Conservation (phyloP, 2,888 invertebrate genomes). For the Pasiphila rectangulata region DNA sequence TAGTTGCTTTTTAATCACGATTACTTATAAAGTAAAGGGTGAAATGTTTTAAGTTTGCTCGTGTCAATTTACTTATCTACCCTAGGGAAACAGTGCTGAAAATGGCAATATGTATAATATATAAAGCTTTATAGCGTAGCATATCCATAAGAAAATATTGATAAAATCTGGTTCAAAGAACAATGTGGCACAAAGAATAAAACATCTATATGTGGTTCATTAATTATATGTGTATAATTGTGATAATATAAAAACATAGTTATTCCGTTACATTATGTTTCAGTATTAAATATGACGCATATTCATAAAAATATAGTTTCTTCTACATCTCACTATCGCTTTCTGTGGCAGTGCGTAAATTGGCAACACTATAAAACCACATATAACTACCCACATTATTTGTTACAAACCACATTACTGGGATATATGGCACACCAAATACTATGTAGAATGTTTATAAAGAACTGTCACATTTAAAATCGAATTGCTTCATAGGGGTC, state of each 20-base stretch:
- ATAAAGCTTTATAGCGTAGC: too few species aligned
- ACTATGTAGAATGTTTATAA: too few species aligned
- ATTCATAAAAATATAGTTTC: conserved; percentile 24
- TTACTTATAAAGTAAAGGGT: too few species aligned
- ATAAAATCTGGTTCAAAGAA: conserved; percentile 13
- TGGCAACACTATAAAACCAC: conserved; percentile 25
- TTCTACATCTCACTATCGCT: conserved; percentile 17
- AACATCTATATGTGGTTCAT: neutral
- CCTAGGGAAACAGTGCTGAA: too few species aligned
- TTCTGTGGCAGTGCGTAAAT: conserved; percentile 25
- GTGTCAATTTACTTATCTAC: too few species aligned
- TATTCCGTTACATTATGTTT: neutral
- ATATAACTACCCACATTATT: conserved; percentile 9
- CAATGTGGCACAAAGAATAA: conserved; percentile 20
- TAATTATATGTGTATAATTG: conserved; percentile 1
- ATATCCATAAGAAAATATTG: conserved; percentile 6
- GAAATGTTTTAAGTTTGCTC: too few species aligned
- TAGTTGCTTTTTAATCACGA: too few species aligned
- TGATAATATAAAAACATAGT: conserved; percentile 5
- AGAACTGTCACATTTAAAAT: too few species aligned
- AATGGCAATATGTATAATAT: too few species aligned
- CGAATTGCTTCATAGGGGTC: too few species aligned
- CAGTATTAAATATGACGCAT: conserved; percentile 13
- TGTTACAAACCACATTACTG: neutral
- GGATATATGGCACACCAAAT: too few species aligned